These are phyloP conservation scores for Asbolus verrucosus DNA, from an alignment of 1,140 invertebrate species.

Conservation along the genomic window DNA sequence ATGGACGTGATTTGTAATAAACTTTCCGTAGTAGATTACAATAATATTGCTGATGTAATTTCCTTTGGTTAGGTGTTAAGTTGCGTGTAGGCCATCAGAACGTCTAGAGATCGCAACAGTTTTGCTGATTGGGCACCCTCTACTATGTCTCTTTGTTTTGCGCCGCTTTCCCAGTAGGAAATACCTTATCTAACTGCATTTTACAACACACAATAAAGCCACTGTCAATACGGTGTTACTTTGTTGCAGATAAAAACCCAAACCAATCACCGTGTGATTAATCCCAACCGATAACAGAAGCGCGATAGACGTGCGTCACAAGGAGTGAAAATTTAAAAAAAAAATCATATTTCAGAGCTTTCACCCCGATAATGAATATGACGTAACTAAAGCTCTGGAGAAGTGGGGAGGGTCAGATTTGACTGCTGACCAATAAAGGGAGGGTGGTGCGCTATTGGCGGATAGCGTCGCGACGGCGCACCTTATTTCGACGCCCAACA, in stretches of 20 bases:
- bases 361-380: conserved; percentile 51
- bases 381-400: conserved; percentile 50
- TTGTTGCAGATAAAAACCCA: background rate
- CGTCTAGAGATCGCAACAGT: conserved; percentile 25
- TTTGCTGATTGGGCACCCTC: conserved; percentile 12
- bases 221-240: background rate
- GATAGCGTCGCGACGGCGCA: conserved; percentile 60
- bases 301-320: background rate
- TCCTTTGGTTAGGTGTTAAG: background rate
- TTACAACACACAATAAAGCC: background rate
- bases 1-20: background rate
- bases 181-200: too few species aligned
- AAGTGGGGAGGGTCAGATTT: conserved; percentile 54
- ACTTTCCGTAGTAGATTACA: conserved; percentile 1
- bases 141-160: conserved; percentile 21
- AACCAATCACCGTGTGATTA: background rate
- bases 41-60: conserved; percentile 35
- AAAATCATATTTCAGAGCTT: conserved; percentile 1
- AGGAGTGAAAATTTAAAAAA: background rate
- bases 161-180: conserved; percentile 11
- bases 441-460: conserved; percentile 55
- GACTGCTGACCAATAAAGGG: conserved; percentile 57
- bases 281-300: background rate
- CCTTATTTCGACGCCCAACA: conserved; percentile 50
- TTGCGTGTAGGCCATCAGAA: conserved; percentile 4